These are phyloP conservation scores for Lophius piscatorius DNA, from an alignment of 2,113 vertebrate genomes.

Conservation along the genomic window DNA sequence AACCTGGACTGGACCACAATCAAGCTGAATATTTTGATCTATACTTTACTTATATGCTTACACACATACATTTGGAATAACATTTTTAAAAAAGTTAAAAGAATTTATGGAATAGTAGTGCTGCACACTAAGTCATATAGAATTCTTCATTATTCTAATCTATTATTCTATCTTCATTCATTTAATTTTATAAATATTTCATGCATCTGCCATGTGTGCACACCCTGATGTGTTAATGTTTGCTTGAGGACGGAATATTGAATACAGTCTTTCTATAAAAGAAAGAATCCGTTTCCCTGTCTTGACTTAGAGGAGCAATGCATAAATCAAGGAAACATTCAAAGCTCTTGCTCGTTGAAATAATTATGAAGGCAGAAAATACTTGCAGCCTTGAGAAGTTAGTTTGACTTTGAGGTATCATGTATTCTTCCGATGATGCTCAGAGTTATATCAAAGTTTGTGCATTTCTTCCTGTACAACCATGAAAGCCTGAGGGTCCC, in stretches of 20 bases:
- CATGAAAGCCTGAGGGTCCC: slow-evolving; percentile 39
- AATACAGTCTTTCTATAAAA: slow-evolving; percentile 2
- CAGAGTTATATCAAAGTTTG: slow-evolving; percentile 36
- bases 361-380: slow-evolving; percentile 18
- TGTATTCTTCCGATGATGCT: slow-evolving; percentile 49
- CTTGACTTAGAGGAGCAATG: not conserved
- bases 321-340: slow-evolving; percentile 17
- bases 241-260: not conserved
- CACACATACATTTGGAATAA: too few species aligned
- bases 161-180: too few species aligned
- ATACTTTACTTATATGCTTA: too few species aligned
- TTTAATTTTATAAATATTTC: too few species aligned
- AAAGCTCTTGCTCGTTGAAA: not conserved
- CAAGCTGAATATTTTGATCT: too few species aligned
- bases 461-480: slow-evolving; percentile 18
- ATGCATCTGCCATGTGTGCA: slow-evolving; percentile 15
- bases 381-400: slow-evolving; percentile 24
- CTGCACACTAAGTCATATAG: too few species aligned
- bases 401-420: slow-evolving; percentile 35
- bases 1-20: too few species aligned
- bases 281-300: not conserved
- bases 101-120: too few species aligned
- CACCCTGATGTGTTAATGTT: slow-evolving; percentile 8
- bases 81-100: too few species aligned
- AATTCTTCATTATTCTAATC: too few species aligned